Percentiles rank a stretch among this genome's conserved stretches.
These are phyloP conservation scores for Labeo calbasu DNA, from an alignment of 2,797 vertebrate genomes.

Conservation along the genomic window DNA sequence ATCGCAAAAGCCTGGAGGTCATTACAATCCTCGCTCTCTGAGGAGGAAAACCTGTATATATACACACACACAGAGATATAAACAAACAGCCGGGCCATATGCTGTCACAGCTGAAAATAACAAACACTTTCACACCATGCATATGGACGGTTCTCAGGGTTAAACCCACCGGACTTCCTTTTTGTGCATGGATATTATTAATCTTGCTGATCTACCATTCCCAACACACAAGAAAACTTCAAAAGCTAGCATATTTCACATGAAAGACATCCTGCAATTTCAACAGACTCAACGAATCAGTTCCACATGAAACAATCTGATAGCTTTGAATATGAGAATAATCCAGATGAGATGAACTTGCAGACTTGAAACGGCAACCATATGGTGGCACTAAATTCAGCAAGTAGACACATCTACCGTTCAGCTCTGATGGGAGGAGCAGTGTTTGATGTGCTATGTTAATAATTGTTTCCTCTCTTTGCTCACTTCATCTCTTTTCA, in stretches of 20 bases:
- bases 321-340: conserved; percentile 34
- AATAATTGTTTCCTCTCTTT: conserved; percentile 53
- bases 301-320: conserved; percentile 41
- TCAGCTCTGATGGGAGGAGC: conserved; percentile 15
- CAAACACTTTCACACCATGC: conserved; percentile 22
- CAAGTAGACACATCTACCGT: background rate
- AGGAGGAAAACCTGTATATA: conserved; percentile 50
- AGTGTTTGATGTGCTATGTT: conserved; percentile 51
- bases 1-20: conserved; percentile 55
- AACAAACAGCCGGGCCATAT: conserved; percentile 26
- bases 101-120: conserved; percentile 36
- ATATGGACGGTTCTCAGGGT: conserved; percentile 12
- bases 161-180: conserved; percentile 23
- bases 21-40: conserved; percentile 28
- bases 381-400: conserved; percentile 24
- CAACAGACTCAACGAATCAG: conserved; percentile 23
- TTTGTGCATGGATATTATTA: conserved; percentile 23
- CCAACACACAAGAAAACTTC: conserved; percentile 24
- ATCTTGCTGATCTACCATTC: conserved; percentile 31
- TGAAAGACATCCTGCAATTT: conserved; percentile 33
- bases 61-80: conserved; percentile 19
- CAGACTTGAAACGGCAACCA: conserved; percentile 27
- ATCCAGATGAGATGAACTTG: conserved; percentile 43
- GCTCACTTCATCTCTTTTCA: conserved; percentile 56
- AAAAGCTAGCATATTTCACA: conserved; percentile 40